Evolutionary conservation across 2,797 vertebrate genomes (phyloP), one percentile per base, ranked within the genome.

Genomic region (Crypturellus tataupa): DNA sequence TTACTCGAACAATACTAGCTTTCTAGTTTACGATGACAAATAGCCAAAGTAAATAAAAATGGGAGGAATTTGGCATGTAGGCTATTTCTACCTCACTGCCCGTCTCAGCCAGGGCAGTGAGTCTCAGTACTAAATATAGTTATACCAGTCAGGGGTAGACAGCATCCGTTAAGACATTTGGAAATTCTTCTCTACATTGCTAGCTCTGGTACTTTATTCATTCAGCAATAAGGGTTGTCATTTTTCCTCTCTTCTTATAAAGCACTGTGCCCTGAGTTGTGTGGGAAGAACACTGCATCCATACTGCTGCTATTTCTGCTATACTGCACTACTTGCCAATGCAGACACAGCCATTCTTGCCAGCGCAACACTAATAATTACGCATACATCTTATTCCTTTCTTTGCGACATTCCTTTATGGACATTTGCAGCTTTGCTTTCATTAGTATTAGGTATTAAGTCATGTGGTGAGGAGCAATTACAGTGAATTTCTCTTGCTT

Each of bases 1-100:
- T 90, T 85, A 56, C 27, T 58, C 42, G 70, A 33, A 93, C 42
- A 84, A 42, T 31, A 47, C n/a, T 24, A 84, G 23, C 11, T 0
- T 27, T 85, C 25, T 91, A 42, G 69, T 56, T 72, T 55, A 81
- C 1, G 11, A 42, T 63, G 79, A 37, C 70, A 93, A 94, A 71
- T 23, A 77, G 15, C 46, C 87, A 89, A 86, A 76, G 27, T 17
- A 94, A 93, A 86, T 47, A 87, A 86, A 92, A 23, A 76, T 92
- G 51, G 33, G 63, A 49, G 58, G 81, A 92, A 91, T 89, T 88
- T 89, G 20, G 73, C 68, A n/a, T 6, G 47, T 37, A 85, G 25
- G 49, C 27, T 87, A 39, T 89, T 95, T 92, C 49, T 60, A 23
- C 73, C 40, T 71, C 53, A 53, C n/a, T 85, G 47, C 10, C 24